Percentiles rank a stretch among this genome's conserved stretches.
phyloP scores from a whole-genome alignment of 2,888 invertebrate genomes.

The Scotopteryx bipunctaria region DNA sequence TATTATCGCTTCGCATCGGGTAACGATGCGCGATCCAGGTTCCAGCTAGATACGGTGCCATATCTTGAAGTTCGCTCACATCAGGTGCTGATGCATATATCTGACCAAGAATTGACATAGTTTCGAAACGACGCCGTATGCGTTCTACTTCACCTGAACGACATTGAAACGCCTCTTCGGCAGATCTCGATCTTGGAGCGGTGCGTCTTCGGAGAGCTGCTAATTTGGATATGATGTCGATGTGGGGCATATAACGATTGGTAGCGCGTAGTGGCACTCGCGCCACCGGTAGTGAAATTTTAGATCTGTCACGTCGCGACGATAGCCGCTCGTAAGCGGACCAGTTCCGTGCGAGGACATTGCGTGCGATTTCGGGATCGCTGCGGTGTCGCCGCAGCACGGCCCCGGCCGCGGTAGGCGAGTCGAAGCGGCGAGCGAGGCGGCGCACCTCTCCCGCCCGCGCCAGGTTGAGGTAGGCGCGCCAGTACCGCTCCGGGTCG shows the following conservation, averaged over 20 bases:
- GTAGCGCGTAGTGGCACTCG: constrained; percentile 85
- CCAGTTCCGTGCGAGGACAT: constrained; percentile 78
- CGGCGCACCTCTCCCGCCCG: constrained; percentile 91
- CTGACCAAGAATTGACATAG: constrained; percentile 87
- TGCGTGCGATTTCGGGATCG: constrained; percentile 89
- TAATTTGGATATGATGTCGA: constrained; percentile 94
- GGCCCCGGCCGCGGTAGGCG: constrained; percentile 80
- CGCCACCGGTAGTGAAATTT: constrained; percentile 85
- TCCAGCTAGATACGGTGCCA: constrained; percentile 90
- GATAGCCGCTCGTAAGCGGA: constrained; percentile 70
- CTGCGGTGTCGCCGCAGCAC: constrained; percentile 87
- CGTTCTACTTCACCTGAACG: constrained; percentile 88
- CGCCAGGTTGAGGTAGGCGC: constrained; percentile 87
- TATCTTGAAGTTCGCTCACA: constrained; percentile 89
- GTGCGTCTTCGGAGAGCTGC: constrained; percentile 85
- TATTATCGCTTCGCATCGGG: constrained; percentile 87
- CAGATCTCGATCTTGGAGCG: constrained; percentile 75
- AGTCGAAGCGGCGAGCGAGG: constrained; percentile 91
- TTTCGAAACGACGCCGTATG: constrained; percentile 88
- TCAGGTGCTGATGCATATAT: constrained; percentile 93
- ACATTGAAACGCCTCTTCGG: constrained; percentile 77
- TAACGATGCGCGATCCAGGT: constrained; percentile 92
- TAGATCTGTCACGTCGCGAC: constrained; percentile 55
- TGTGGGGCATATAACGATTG: constrained; percentile 93
- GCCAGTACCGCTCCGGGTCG: constrained; percentile 87